A percentile compares a stretch with the other conserved stretches of the same genome.
These are phyloP conservation scores for Dasyurus viverrinus DNA, from an alignment of 2,113 vertebrate species.

Conservation along the genomic window DNA sequence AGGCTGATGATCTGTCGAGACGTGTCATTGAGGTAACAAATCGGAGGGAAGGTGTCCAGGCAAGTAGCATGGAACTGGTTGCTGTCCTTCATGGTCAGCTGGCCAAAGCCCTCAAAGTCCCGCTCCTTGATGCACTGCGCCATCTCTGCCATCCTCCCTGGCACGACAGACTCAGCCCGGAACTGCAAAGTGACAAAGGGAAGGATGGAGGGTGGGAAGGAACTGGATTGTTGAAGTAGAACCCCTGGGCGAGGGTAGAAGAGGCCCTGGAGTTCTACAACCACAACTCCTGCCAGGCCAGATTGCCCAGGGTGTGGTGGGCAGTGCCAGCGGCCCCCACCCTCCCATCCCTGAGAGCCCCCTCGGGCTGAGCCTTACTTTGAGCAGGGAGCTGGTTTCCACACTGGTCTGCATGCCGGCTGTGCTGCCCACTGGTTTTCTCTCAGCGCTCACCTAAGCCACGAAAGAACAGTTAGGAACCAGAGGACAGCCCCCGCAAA, in stretches of 20 bases:
- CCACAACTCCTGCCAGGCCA: neutral
- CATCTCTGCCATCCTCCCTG: constrained; percentile 90
- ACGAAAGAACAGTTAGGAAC: accelerated
- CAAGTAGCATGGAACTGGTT: constrained; percentile 98
- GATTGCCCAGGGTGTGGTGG: neutral
- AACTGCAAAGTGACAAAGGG: constrained; percentile 80
- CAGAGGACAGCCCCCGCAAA: accelerated
- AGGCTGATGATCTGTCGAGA: constrained; percentile 90
- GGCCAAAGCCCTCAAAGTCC: constrained; percentile 91
- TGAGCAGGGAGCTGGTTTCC: constrained; percentile 91
- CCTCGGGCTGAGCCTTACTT: constrained; percentile 80
- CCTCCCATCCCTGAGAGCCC: accelerated
- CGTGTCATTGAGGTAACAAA: constrained; percentile 93
- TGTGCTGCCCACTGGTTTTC: constrained; percentile 91
- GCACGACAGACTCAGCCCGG: constrained; percentile 90
- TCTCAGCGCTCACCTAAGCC: constrained; percentile 90
- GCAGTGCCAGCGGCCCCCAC: neutral
- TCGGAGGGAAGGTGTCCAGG: constrained; percentile 96
- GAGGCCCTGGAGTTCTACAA: neutral
- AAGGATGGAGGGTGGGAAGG: neutral
- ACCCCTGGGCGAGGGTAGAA: neutral
- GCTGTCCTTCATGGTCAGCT: constrained; percentile 96
- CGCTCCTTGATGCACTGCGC: constrained; percentile 82
- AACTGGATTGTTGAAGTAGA: neutral
- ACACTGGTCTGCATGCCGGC: constrained; percentile 95